These are phyloP conservation scores for Wiebesia pumilae DNA, from an alignment of 1,140 invertebrate species.

Conservation along the genomic window DNA sequence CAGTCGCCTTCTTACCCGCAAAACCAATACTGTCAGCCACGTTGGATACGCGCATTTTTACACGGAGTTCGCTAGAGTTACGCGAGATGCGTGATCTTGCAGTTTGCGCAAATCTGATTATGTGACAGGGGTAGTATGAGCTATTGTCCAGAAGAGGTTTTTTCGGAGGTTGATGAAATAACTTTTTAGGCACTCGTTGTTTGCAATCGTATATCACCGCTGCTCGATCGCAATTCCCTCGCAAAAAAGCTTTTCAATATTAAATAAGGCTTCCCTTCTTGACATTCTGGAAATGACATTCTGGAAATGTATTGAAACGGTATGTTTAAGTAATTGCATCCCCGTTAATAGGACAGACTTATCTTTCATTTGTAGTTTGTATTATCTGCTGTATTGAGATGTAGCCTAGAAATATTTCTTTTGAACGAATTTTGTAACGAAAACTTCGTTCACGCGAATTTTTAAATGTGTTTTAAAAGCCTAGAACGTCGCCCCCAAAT, in stretches of 20 bases:
- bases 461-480: no score
- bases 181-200: neutral
- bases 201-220: neutral
- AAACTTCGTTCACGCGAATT: no score
- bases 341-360: no score
- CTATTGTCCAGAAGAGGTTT: constrained; percentile 20
- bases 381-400: no score
- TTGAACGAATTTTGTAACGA: no score
- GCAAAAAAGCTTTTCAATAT: neutral
- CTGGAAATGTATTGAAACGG: no score
- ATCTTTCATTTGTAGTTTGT: no score
- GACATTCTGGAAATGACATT: no score
- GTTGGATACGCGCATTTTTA: neutral
- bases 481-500: no score
- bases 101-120: constrained; percentile 46
- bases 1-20: neutral
- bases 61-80: neutral
- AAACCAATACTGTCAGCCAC: neutral
- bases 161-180: constrained; percentile 17
- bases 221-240: neutral
- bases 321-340: no score
- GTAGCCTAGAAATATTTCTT: no score
- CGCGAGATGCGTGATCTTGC: constrained; percentile 29
- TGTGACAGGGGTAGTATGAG: neutral
- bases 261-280: neutral